Percentiles rank a stretch among this genome's conserved stretches.
phyloP scores from a whole-genome alignment of 2,113 vertebrate species.

The Misgurnus anguillicaudatus region DNA sequence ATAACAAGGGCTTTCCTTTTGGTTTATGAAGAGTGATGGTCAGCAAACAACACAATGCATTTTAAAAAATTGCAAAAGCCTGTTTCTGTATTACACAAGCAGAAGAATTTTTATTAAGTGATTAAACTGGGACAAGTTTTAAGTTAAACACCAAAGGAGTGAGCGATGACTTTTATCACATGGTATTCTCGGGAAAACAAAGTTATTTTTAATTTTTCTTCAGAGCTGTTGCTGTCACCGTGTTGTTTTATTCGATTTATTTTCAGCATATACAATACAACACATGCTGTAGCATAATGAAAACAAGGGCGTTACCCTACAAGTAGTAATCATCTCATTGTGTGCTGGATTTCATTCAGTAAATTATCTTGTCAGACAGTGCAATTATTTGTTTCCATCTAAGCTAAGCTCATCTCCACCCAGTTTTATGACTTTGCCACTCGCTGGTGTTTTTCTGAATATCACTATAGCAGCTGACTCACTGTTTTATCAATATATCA shows the following conservation, averaged over 20 bases:
- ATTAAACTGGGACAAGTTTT: conserved; percentile 58
- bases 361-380: conserved; percentile 60
- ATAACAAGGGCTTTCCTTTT: not conserved
- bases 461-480: conserved; percentile 29
- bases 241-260: not conserved
- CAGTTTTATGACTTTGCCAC: conserved; percentile 35
- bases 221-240: not conserved
- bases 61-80: too few species aligned
- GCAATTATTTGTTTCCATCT: conserved; percentile 62
- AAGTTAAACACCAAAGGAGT: conserved; percentile 54
- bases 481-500: conserved; percentile 8
- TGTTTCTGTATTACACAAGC: too few species aligned
- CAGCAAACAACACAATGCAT: not conserved
- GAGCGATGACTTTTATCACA: conserved; percentile 9
- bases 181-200: conserved; percentile 6
- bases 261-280: not conserved
- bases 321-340: conserved; percentile 45
- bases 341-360: conserved; percentile 50
- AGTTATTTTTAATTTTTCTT: not conserved
- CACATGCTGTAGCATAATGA: conserved; percentile 33
- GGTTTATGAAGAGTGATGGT: not conserved
- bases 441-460: conserved; percentile 20
- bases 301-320: conserved; percentile 57
- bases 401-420: conserved; percentile 59
- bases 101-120: not conserved